Percentiles rank a stretch among this genome's conserved stretches.
phyloP scores from a whole-genome alignment of 2,113 vertebrate species.

The Pelvicachromis taeniatus region DNA sequence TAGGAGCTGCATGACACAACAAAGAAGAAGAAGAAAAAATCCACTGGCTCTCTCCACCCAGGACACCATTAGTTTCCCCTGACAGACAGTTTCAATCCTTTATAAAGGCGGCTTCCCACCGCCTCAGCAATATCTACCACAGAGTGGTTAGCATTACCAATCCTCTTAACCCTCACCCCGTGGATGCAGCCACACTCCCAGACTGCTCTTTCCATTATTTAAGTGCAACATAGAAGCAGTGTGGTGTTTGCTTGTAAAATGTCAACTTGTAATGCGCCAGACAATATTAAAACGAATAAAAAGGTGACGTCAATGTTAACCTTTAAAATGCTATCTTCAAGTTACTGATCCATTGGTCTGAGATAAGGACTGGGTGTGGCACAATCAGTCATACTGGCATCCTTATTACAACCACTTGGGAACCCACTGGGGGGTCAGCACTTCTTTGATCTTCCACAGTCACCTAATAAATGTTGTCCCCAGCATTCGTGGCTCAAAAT shows the following conservation, averaged over 20 bases:
- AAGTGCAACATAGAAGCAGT: background rate
- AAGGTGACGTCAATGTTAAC: background rate
- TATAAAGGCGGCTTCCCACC: background rate
- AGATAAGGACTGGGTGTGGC: background rate
- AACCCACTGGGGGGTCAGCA: background rate
- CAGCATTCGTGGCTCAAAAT: background rate
- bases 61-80: conserved; percentile 9
- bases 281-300: background rate
- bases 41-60: background rate
- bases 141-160: background rate
- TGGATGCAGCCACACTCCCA: background rate
- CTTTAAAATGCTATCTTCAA: background rate
- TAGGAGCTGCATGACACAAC: background rate
- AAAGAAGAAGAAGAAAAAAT: background rate
- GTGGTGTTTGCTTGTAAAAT: background rate
- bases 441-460: background rate
- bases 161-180: conserved; percentile 3
- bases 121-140: background rate
- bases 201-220: background rate
- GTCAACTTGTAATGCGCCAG: background rate
- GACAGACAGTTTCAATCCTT: background rate
- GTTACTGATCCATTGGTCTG: background rate
- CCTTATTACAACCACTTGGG: background rate
- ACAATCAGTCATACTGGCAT: background rate
- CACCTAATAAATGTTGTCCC: background rate